Evolutionary conservation across 2,113 vertebrate genomes (phyloP), one percentile per base, ranked within the genome.

Genomic region (Axis porcinus): DNA sequence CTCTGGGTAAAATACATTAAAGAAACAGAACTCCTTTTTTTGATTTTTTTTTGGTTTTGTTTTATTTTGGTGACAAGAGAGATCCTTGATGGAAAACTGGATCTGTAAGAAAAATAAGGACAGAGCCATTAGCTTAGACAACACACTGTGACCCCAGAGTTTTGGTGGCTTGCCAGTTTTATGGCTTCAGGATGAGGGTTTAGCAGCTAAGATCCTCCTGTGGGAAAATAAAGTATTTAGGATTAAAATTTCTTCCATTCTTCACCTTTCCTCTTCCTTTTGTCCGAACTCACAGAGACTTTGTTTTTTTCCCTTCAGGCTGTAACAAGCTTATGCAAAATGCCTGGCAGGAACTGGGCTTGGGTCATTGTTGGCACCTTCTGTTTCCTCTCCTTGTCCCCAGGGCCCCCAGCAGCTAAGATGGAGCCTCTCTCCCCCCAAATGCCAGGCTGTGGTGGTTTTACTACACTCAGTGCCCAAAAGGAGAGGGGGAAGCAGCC

Each of bases 41-140:
- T 3, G 1, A 23, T 45, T 82, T 79, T 64, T 81, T 43, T 58
- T 82, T 85, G 21, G 17, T 82, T 43, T 58, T 14, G 16, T 93
- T 97, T 60, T 94, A 96, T 97, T 98, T 98, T 64, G 97, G 96
- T 78, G 97, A 94, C 70, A 96, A 82, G 92, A 89, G 88, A 95
- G 97, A 92, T 97, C 97, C 98, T 76, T 62, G 97, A 86, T 96
- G 97, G 95, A 97, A 82, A 74, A 97, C 40, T 93, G 97, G 96
- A 98, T 93, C 98, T 98, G 97, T 74, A 92, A 97, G 95, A 89
- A 89, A 97, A 95, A 84, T 19, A 58, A 96, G 28, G 23, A 62
- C 2, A 97, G 89, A 30, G 89, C 62, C 62, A 1, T 94, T 16
- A 82, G 70, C 28, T 89, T 21, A 74, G 87, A 14, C 13, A 12